Base-by-base conservation (phyloP, 2,113 vertebrate species). In the Isurus oxyrinchus region DNA sequence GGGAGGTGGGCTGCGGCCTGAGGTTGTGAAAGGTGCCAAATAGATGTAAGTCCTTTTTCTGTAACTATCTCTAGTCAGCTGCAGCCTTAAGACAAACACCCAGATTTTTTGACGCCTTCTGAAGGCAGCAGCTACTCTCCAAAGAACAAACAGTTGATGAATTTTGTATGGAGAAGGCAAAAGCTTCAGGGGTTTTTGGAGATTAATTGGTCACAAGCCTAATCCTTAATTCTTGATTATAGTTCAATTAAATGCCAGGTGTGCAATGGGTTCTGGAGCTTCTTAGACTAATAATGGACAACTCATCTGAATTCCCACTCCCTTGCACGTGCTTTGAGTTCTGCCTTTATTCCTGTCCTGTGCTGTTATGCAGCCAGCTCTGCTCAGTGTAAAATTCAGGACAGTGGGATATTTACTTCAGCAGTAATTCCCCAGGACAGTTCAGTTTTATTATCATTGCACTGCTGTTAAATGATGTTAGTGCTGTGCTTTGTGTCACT, bases 201-300 rank as follows among this genome's bases (percentile, higher is more conserved):
- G 90, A 93, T 61, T 59, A 31, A 61, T 91, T 63, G 90, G 57
- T 61, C 31, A 61, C 57, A 93, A 19, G n/a, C 53, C 63, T 95
- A 95, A 55, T 72, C 25, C 66, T 95, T 72, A 67, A 95, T 72
- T 95, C 94, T 95, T 25, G 3, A 95, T 95, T 14, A 3, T n/a
- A 31, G 40, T 49, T 49, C 66, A 72, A 53, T 95, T 95, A 31
- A 72, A 72, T 72, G 63, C 25, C 94, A 72, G 93, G 40, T 53
- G 63, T 61, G n/a, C 93, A 66, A 59, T 40, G 67, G 94, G 66
- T 4, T 91, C 57, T 49, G 63, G 66, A 72, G 66, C 19, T 53
- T 23, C 94, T 72, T 53, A 72, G 66, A 31, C 66, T 23, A 95
- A 95, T 95, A 72, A 95, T 72, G 25, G 31, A 49, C 11, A 95